phyloP scores from a whole-genome alignment of 2,797 vertebrate genomes.

The Mus spretus region DNA sequence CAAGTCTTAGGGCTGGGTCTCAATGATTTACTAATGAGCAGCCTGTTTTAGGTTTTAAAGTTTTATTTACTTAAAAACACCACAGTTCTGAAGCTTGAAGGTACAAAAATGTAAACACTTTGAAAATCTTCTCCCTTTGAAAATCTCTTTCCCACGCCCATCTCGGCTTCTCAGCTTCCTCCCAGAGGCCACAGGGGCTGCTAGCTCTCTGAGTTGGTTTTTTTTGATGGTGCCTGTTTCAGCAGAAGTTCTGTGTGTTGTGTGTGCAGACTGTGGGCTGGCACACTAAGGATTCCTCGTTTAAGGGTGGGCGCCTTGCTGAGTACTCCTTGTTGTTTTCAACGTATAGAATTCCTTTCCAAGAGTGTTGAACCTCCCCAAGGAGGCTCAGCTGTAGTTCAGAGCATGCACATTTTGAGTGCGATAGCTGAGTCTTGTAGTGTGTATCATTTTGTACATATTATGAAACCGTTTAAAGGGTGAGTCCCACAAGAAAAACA shows the following conservation, averaged over 20 bases:
- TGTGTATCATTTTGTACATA: not conserved
- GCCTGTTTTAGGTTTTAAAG: not conserved
- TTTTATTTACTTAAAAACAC: constrained; percentile 32
- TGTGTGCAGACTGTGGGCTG: not conserved
- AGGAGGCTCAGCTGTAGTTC: not conserved
- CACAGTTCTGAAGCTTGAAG: constrained; percentile 34
- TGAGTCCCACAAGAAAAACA: not conserved
- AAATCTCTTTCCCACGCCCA: not conserved
- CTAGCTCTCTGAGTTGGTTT: not conserved
- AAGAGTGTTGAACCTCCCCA: constrained; percentile 5
- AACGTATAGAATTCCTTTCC: not conserved
- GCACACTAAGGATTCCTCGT: not conserved
- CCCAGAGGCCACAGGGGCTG: not conserved
- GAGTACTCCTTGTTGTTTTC: not conserved
- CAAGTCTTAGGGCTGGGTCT: not conserved
- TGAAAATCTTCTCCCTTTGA: not conserved
- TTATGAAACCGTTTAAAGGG: not conserved
- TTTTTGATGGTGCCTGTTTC: not conserved
- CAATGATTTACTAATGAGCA: not conserved
- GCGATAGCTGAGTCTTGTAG: not conserved
- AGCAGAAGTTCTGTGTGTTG: not conserved
- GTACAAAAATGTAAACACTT: not conserved
- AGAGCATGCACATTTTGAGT: not conserved
- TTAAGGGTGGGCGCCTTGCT: not conserved
- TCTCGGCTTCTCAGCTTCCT: not conserved